Base-by-base conservation (phyloP, 2,113 vertebrate genomes). In the Ptyas mucosa region DNA sequence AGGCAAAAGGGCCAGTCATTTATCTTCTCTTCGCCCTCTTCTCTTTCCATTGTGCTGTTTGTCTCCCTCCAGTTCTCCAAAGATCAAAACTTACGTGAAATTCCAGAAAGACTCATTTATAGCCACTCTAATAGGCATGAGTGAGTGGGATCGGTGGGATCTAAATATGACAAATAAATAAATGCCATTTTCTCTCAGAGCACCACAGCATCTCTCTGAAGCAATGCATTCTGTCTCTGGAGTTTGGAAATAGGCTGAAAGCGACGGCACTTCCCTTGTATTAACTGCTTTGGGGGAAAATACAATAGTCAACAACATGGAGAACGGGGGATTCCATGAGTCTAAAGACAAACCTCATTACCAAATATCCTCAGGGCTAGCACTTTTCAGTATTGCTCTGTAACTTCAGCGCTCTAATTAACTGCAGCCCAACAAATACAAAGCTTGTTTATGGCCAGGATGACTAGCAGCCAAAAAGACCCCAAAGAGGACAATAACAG, bases 331-430 rank as follows among this genome's bases (percentile, higher is more conserved):
- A 69, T 51, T 53, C 49, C 5, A 20, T 75, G n/a, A 54, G 14
- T 49, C 58, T 69, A 75, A 88, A 88, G 58, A 69, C 58, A 92
- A 88, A 92, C 18, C 86, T 92, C 57, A 92, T 92, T 92, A 69
- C 57, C 64, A 88, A 69, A 53, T 54, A 58, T 52, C 91, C 55
- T n/a, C 46, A 92, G 85, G 85, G 55, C 85, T 55, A 55, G 54
- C 90, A 85, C 75, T 87, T 58, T 92, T 51, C 49, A 87, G 29
- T 64, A 69, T 75, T 88, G n/a, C n/a, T 7, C 34, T 54, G 49
- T 7, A 75, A 88, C 57, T 92, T 49, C 69, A n/a, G n/a, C 26
- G n/a, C 54, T 58, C 54, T 87, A 91, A 91, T 92, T 88, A 88
- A 69, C 85, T 69, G 43, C 91, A 92, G n/a, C 23, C 11, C 55